A percentile compares a stretch with the other conserved stretches of the same genome.
phyloP scores from a whole-genome alignment of 2,113 vertebrate species.

The Petrocephalus zakoni region DNA sequence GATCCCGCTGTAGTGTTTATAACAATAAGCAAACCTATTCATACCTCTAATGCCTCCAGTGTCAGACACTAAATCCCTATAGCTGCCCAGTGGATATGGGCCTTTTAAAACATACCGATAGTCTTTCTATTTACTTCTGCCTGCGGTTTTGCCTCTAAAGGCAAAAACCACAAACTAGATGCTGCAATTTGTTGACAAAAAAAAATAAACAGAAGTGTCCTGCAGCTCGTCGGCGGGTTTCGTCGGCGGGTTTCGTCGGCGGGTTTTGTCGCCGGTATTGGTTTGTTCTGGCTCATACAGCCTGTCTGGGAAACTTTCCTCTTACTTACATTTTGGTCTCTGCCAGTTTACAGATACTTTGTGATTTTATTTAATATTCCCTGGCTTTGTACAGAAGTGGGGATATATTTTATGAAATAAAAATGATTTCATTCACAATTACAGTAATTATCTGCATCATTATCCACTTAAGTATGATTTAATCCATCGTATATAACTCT shows the following conservation, averaged over 20 bases:
- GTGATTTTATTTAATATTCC: background rate
- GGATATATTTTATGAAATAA: background rate
- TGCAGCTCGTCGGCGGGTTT: background rate
- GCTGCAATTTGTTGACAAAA: background rate
- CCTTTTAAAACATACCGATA: background rate
- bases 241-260: too few relatives aligned
- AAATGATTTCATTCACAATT: background rate
- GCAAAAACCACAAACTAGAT: background rate
- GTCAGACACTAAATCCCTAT: background rate
- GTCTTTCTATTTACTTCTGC: background rate
- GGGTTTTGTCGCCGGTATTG: too few relatives aligned
- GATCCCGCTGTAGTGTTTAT: background rate
- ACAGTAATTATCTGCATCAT: background rate
- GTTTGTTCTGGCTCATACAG: background rate
- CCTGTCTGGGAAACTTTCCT: background rate
- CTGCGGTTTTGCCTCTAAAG: background rate
- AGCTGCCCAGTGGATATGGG: background rate
- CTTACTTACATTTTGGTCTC: background rate
- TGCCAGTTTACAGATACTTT: background rate
- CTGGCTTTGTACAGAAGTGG: background rate
- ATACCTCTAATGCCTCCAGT: background rate
- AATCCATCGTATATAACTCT: background rate
- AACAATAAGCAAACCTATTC: background rate
- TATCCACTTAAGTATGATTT: background rate
- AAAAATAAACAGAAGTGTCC: background rate